Percentiles rank a stretch among this genome's conserved stretches.
These are phyloP conservation scores for Mormyrus proboscirostris DNA, from an alignment of 2,797 vertebrate species.

Conservation along the genomic window DNA sequence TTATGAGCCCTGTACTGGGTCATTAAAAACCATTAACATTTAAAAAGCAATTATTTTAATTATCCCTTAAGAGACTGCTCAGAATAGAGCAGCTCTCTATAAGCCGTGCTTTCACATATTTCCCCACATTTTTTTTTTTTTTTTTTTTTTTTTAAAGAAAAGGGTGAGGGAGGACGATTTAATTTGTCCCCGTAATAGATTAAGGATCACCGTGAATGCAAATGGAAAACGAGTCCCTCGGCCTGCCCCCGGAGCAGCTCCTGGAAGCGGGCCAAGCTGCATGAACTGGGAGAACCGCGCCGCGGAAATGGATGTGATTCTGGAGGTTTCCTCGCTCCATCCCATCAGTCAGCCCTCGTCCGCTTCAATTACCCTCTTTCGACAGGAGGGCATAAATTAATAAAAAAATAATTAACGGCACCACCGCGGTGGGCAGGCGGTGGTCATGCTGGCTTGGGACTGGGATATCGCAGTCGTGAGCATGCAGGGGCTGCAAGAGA, in stretches of 20 bases:
- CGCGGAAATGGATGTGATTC: conserved; percentile 59
- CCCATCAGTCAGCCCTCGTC: conserved; percentile 63
- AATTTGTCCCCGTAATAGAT: conserved; percentile 25
- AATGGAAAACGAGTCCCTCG: conserved; percentile 13
- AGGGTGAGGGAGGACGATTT: background rate
- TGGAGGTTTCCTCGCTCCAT: conserved; percentile 59
- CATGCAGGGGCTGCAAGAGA: background rate
- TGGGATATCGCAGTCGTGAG: background rate
- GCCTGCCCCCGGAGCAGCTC: conserved; percentile 47
- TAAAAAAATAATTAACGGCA: conserved; percentile 55
- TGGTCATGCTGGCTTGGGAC: conserved; percentile 45
- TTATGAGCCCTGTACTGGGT: conserved; percentile 16
- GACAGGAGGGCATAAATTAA: conserved; percentile 44
- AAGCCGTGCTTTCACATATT: background rate
- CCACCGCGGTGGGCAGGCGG: conserved; percentile 37
- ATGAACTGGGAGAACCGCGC: conserved; percentile 75
- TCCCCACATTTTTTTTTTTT: background rate
- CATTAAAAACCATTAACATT: conserved; percentile 28
- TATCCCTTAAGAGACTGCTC: conserved; percentile 9
- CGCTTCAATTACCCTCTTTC: conserved; percentile 74
- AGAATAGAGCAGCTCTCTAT: conserved; percentile 4
- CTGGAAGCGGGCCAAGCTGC: conserved; percentile 65
- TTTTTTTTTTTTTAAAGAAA: background rate
- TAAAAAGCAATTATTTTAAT: conserved; percentile 25
- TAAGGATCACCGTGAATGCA: conserved; percentile 15